These are phyloP conservation scores for Triplophysa tibetana DNA, from an alignment of 2,113 vertebrate species.

Conservation along the genomic window DNA sequence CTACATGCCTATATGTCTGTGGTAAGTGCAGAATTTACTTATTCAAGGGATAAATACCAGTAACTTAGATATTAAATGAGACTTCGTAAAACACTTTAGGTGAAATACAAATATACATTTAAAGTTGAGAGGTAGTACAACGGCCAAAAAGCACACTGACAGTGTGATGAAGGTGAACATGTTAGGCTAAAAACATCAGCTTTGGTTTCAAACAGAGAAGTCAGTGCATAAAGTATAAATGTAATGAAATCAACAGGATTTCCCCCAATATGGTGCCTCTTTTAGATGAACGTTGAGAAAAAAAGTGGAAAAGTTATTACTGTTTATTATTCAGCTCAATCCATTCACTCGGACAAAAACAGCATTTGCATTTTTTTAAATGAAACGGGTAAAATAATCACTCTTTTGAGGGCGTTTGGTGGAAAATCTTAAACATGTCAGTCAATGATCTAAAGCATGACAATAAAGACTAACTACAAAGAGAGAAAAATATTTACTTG, in stretches of 20 bases:
- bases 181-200: slow-evolving; percentile 26
- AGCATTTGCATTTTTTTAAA: slow-evolving; percentile 12
- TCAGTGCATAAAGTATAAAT: background rate
- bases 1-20: background rate
- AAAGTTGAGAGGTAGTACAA: slow-evolving; percentile 47
- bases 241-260: background rate
- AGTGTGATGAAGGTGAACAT: background rate
- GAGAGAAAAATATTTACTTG: background rate
- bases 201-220: slow-evolving; percentile 36
- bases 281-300: slow-evolving; percentile 32
- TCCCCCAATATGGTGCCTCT: background rate
- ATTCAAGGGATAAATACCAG: background rate
- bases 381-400: slow-evolving; percentile 26
- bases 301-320: slow-evolving; percentile 26
- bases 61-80: background rate
- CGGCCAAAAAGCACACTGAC: slow-evolving; percentile 26
- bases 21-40: background rate
- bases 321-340: slow-evolving; percentile 44
- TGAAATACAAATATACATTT: slow-evolving; percentile 11
- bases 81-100: background rate
- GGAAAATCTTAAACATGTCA: background rate
- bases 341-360: slow-evolving; percentile 16
- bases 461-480: background rate
- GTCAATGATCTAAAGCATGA: background rate
- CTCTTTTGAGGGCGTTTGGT: background rate